Evolutionary conservation across 2,888 invertebrate species (phyloP).

Genomic region (Plebejus melissa): DNA sequence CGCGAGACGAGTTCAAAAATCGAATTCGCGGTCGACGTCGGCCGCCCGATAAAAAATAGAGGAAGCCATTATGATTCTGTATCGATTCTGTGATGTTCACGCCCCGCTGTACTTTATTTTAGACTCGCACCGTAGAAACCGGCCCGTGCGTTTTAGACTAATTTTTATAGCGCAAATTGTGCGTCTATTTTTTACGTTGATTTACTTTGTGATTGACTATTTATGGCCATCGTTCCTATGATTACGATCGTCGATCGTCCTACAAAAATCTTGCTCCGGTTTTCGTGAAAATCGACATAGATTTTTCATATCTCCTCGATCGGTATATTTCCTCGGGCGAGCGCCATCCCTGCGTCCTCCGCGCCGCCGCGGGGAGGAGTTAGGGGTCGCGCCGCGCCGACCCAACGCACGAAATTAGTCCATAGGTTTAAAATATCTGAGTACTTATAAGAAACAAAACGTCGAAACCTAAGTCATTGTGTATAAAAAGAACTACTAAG

Average conservation of each 20-base stretch:
- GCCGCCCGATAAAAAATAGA: not conserved
- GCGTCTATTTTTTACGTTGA: conserved; percentile 69
- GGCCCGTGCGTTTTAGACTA: conserved; percentile 73
- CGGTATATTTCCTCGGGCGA: conserved; percentile 55
- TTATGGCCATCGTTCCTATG: conserved; percentile 76
- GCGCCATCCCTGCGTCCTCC: conserved; percentile 44
- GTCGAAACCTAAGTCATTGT: conserved; percentile 80
- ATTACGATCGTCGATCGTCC: conserved; percentile 64
- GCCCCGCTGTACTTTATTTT: conserved; percentile 60
- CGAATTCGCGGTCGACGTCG: conserved; percentile 28
- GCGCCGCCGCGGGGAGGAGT: conserved; percentile 41
- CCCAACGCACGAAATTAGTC: conserved; percentile 72
- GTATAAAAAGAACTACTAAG: conserved; percentile 73
- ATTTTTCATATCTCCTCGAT: conserved; percentile 60
- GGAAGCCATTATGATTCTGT: conserved; percentile 37
- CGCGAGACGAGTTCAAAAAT: conserved; percentile 17
- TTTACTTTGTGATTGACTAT: conserved; percentile 74
- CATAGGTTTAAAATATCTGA: conserved; percentile 66
- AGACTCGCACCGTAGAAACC: conserved; percentile 74
- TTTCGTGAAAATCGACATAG: conserved; percentile 75
- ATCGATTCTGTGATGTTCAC: conserved; percentile 49
- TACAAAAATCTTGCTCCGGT: conserved; percentile 71
- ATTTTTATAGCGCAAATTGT: conserved; percentile 66
- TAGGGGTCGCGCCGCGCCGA: conserved; percentile 45
- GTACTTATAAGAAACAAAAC: conserved; percentile 77